Evolutionary conservation across 2,797 vertebrate genomes (phyloP).

Genomic region (Protosalanx chinensis): DNA sequence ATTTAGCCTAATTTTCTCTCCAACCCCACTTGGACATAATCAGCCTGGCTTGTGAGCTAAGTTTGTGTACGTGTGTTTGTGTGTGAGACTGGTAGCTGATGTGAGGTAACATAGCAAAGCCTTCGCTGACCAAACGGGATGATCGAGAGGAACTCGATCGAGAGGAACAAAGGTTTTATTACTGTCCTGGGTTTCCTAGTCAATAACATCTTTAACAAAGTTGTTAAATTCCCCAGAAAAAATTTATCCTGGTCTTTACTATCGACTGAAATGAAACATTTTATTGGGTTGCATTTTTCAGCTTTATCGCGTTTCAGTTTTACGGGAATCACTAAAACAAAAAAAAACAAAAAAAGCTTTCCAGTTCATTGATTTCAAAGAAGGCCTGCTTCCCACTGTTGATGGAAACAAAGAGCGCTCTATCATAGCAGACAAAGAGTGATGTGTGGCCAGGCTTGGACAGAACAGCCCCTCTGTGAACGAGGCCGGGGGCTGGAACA

Average conservation of each 20-base stretch:
- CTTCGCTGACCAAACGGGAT: too few species aligned
- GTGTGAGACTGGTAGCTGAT: not conserved
- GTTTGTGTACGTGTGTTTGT: slow-evolving; percentile 3
- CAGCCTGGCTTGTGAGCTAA: not conserved
- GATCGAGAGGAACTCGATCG: too few species aligned
- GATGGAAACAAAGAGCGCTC: not conserved
- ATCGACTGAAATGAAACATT: slow-evolving; percentile 49
- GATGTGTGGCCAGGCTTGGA: not conserved
- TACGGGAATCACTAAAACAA: too few species aligned
- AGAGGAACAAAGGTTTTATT: not conserved
- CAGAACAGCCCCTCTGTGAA: not conserved
- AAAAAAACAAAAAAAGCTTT: not conserved
- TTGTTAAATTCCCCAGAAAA: slow-evolving; percentile 55
- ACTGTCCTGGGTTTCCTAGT: not conserved
- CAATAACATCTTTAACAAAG: too few species aligned
- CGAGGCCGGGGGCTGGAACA: not conserved
- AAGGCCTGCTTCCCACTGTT: not conserved
- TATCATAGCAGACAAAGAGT: not conserved
- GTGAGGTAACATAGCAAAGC: too few species aligned
- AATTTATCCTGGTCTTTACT: slow-evolving; percentile 84
- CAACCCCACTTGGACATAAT: slow-evolving; percentile 31
- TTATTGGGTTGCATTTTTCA: too few species aligned
- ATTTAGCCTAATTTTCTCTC: slow-evolving; percentile 40
- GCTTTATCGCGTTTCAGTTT: too few species aligned
- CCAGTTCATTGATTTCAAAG: slow-evolving; percentile 3